phyloP scores from a whole-genome alignment of 92 coral and sea anemone species.

The Siderastrea radians region DNA sequence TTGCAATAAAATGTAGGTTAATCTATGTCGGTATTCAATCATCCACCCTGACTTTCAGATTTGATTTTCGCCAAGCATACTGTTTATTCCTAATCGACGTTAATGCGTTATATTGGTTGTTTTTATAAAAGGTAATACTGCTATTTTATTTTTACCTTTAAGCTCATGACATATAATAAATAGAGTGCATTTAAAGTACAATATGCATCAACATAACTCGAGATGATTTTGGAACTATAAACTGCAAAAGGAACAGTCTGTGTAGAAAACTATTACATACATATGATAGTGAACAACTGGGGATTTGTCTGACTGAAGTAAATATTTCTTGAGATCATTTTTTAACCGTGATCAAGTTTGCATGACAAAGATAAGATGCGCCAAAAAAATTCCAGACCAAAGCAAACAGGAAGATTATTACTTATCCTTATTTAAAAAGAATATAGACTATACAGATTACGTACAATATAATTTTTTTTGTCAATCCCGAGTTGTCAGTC shows the following conservation, averaged over 20 bases:
- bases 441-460: background rate
- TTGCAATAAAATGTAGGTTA: too few relatives aligned
- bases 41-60: too few relatives aligned
- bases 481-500: background rate
- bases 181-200: too few relatives aligned
- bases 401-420: slow-evolving; percentile 4
- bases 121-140: too few relatives aligned
- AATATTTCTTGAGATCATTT: slow-evolving; percentile 26
- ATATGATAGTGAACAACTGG: background rate
- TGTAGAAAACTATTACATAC: background rate
- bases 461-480: background rate
- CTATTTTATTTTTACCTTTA: too few relatives aligned
- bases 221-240: background rate
- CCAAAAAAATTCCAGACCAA: background rate
- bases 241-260: background rate
- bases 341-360: slow-evolving; percentile 9
- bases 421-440: slow-evolving; percentile 2
- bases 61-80: too few relatives aligned
- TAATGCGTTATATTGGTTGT: too few relatives aligned
- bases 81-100: too few relatives aligned
- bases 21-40: too few relatives aligned
- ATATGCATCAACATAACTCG: too few relatives aligned
- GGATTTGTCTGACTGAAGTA: slow-evolving; percentile 30
- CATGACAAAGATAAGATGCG: background rate
- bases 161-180: too few relatives aligned